These are phyloP conservation scores for Rafetus swinhoei DNA, from an alignment of 2,113 vertebrate species.

Conservation along the genomic window DNA sequence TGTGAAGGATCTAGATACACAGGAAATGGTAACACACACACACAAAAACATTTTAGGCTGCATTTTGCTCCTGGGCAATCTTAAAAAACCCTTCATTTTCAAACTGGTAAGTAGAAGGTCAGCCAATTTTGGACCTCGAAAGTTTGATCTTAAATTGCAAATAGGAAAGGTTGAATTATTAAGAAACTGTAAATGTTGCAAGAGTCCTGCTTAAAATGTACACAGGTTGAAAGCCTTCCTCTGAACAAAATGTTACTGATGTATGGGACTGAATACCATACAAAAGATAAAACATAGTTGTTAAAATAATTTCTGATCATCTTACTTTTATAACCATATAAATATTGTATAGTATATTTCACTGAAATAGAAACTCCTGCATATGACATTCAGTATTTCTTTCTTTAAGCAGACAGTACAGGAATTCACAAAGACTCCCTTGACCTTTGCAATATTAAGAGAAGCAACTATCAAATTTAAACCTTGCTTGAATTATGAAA, in stretches of 20 bases:
- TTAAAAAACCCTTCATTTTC: neutral
- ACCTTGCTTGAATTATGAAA: neutral
- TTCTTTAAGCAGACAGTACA: neutral
- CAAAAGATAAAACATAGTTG: neutral
- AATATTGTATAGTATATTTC: neutral
- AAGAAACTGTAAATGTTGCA: neutral
- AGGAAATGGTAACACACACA: neutral
- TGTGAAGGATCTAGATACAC: neutral
- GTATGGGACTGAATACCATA: neutral
- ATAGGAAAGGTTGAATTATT: neutral
- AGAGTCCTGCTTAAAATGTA: neutral
- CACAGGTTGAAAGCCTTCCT: neutral
- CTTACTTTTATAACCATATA: neutral
- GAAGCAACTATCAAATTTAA: neutral
- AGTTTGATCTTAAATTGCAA: neutral
- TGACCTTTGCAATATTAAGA: neutral
- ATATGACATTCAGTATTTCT: neutral
- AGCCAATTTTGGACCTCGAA: neutral
- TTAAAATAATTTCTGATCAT: neutral
- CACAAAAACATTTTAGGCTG: neutral
- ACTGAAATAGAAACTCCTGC: neutral
- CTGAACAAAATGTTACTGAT: neutral
- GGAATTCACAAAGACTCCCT: neutral
- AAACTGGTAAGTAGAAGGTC: neutral
- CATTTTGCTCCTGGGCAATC: neutral